Conservation (phyloP, 2,113 vertebrate species). For the Choloepus hoffmanni region DNA sequence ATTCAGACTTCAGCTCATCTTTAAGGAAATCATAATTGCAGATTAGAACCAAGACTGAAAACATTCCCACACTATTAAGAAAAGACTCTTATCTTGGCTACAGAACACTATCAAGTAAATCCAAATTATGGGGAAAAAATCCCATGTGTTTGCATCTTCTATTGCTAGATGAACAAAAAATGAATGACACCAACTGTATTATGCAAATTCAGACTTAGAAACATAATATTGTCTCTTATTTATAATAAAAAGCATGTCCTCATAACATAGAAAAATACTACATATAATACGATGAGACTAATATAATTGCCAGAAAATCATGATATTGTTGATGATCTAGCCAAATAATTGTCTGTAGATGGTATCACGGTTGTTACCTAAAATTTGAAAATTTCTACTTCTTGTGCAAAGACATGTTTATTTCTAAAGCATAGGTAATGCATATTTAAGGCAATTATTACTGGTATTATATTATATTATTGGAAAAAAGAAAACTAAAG, state of each 20-base stretch:
- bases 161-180: not conserved
- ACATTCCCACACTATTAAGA: not conserved
- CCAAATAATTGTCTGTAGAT: not conserved
- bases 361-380: not conserved
- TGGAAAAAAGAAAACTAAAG: not conserved
- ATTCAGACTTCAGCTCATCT: not conserved
- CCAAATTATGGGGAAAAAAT: not conserved
- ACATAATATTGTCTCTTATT: not conserved
- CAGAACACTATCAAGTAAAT: slow-evolving; percentile 22
- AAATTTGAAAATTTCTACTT: slow-evolving; percentile 4
- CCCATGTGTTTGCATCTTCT: not conserved
- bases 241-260: not conserved
- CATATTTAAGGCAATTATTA: not conserved
- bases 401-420: not conserved
- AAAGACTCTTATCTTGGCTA: not conserved
- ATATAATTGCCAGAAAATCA: not conserved
- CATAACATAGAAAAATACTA: not conserved
- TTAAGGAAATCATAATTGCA: not conserved
- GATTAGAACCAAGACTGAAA: not conserved
- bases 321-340: not conserved
- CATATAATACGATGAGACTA: not conserved
- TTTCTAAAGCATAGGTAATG: not conserved
- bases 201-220: not conserved
- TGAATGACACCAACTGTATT: not conserved
- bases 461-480: not conserved